These are phyloP conservation scores for Cyprinodon brontotheroides DNA, from an alignment of 2,113 vertebrate genomes.

Conservation along the genomic window DNA sequence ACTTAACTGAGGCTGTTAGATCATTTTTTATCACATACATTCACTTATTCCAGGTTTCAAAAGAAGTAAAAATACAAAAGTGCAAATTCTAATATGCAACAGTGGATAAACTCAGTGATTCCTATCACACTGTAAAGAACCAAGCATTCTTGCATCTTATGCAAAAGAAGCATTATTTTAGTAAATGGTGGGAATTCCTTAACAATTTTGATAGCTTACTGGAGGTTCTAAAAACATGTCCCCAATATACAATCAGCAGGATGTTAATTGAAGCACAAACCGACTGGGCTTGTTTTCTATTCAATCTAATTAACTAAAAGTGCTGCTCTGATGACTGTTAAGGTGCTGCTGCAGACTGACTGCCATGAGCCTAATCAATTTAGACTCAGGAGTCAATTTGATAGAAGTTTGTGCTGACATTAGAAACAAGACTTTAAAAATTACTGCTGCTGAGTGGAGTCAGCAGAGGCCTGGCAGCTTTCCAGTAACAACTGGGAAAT, in stretches of 20 bases:
- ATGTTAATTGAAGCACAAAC: slow-evolving; percentile 24
- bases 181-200: background rate
- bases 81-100: too few species aligned
- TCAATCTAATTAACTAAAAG: slow-evolving; percentile 44
- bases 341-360: slow-evolving; percentile 20
- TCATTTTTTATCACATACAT: background rate
- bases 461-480: slow-evolving; percentile 33
- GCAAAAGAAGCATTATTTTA: background rate
- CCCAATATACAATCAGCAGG: background rate
- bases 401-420: slow-evolving; percentile 46
- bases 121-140: background rate
- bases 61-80: too few species aligned
- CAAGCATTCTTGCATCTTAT: background rate
- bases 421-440: slow-evolving; percentile 21
- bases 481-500: slow-evolving; percentile 17
- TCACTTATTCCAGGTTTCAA: background rate
- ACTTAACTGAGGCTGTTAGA: too few species aligned
- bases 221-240: background rate
- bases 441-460: slow-evolving; percentile 14
- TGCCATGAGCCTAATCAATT: slow-evolving; percentile 54
- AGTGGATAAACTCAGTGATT: background rate
- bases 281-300: slow-evolving; percentile 17
- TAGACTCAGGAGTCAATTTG: slow-evolving; percentile 45
- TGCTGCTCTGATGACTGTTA: slow-evolving; percentile 26
- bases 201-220: background rate